phyloP scores from a whole-genome alignment of 1,140 invertebrate genomes.

The Helicoverpa armigera region DNA sequence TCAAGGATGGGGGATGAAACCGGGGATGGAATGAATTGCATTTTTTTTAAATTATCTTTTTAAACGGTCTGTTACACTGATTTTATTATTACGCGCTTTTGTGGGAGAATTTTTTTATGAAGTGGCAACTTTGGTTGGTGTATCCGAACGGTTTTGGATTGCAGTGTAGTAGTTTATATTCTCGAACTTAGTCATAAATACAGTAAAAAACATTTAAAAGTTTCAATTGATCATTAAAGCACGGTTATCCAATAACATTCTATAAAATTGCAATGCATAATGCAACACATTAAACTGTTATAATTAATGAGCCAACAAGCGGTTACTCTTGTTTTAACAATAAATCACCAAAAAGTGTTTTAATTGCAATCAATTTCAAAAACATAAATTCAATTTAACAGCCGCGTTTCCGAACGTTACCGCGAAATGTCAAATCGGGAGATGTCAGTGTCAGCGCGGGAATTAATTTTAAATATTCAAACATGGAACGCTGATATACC shows the following conservation, averaged over 20 bases:
- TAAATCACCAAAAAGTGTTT: slow-evolving; percentile 21
- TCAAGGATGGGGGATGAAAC: slow-evolving; percentile 45
- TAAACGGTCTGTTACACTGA: slow-evolving; percentile 48
- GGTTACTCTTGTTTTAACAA: neutral
- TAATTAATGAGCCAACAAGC: neutral
- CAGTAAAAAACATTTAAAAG: too few species aligned
- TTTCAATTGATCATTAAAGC: too few species aligned
- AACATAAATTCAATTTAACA: slow-evolving; percentile 39
- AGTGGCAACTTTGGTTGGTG: slow-evolving; percentile 24
- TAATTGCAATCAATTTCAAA: slow-evolving; percentile 35
- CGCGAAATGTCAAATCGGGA: slow-evolving; percentile 40
- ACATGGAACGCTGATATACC: neutral
- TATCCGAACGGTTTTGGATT: neutral
- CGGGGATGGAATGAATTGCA: slow-evolving; percentile 43
- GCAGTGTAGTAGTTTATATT: neutral
- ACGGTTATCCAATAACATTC: too few species aligned
- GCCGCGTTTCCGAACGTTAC: slow-evolving; percentile 23
- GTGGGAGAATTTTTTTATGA: slow-evolving; percentile 18
- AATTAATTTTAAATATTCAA: slow-evolving; percentile 36
- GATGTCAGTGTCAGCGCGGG: slow-evolving; percentile 41
- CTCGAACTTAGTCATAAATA: too few species aligned
- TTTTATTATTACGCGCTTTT: slow-evolving; percentile 40
- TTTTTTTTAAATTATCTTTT: slow-evolving; percentile 48
- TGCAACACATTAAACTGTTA: too few species aligned
- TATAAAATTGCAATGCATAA: too few species aligned